Percentiles rank a stretch among this genome's conserved stretches.
Evolutionary conservation across 1,140 invertebrate genomes (phyloP).

Genomic region (Diabrotica virgifera): DNA sequence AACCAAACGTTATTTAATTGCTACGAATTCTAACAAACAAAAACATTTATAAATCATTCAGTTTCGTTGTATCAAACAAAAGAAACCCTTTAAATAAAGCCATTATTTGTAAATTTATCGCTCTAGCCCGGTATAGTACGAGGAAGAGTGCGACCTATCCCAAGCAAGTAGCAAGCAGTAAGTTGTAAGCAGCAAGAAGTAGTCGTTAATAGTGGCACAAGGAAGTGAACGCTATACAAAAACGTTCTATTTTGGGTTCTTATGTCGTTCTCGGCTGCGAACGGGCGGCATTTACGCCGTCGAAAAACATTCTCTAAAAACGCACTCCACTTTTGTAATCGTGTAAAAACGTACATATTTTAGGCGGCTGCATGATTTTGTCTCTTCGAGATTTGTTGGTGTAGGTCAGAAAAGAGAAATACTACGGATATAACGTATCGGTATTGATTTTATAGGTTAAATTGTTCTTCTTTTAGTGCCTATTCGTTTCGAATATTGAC

Average conservation of each 20-base stretch:
- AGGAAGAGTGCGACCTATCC: constrained; percentile 18
- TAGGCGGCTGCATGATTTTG: constrained; percentile 14
- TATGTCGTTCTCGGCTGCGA: constrained; percentile 17
- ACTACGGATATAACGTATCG: background rate
- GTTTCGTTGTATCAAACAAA: too few relatives aligned
- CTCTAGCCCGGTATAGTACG: too few relatives aligned
- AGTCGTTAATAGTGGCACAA: constrained; percentile 27
- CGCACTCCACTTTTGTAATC: constrained; percentile 3
- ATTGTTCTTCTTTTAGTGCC: too few relatives aligned
- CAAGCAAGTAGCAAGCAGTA: constrained; percentile 8
- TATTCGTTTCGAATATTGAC: too few relatives aligned
- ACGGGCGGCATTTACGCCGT: constrained; percentile 2
- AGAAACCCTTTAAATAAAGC: too few relatives aligned
- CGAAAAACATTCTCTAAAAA: constrained; percentile 26
- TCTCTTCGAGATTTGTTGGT: background rate
- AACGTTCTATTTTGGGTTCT: constrained; percentile 39
- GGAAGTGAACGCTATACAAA: constrained; percentile 27
- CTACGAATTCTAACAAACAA: too few relatives aligned
- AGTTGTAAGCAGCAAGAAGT: constrained; percentile 16
- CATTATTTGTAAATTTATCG: too few relatives aligned
- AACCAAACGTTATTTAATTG: too few relatives aligned
- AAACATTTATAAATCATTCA: too few relatives aligned
- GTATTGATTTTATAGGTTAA: too few relatives aligned
- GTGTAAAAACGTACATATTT: constrained; percentile 33
- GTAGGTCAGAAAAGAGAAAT: constrained; percentile 8